Evolutionary conservation across 1,140 invertebrate genomes (phyloP), one percentile per base, ranked within the genome.

Genomic region (Zaprionus ghesquierei): DNA sequence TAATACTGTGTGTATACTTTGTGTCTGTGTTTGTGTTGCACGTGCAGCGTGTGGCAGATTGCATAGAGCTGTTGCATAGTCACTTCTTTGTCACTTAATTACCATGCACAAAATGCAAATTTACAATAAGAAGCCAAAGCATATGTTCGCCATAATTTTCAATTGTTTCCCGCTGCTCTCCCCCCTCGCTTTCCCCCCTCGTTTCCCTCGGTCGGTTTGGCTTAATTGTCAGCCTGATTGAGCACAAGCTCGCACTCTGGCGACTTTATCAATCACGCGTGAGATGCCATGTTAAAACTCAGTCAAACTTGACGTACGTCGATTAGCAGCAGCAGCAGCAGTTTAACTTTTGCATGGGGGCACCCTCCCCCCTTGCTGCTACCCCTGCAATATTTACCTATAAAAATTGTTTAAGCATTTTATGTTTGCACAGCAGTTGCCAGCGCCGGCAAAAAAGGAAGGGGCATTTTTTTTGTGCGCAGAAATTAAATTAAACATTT

Each of bases 401-500:
- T 82, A 79, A 53, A 82, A 81, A 82, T 87, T 63, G 69, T 87
- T 87, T 82, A 87, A 87, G 76, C 82, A 81, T 89, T 89, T 89
- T 82, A 82, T 87, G 82, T 87, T 86, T 61, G 82, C 71, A 79
- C 82, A 86, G 82, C 82, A 82, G 82, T 86, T 82, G 79, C 82
- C 82, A 77, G 44, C 27, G 31, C 55, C 69, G 18, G 20, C 10
- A 13, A 35, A 66, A 68, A 75, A 66, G 46, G 61, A 54, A 63
- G 61, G 58, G 79, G 63, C 59, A 62, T 46, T 69, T 81, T 77
- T 72, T 77, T 85, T 69, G 63, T 65, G 54, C 50, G 13, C 56
- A 46, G 65, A 86, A 87, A 87, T 87, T 77, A 87, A 87, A 87
- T 87, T 87, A 79, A 87, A 89, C 72, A 87, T 82, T 87, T 85